Evolutionary conservation across 1,140 invertebrate species (phyloP).

Genomic region (Varroa destructor): DNA sequence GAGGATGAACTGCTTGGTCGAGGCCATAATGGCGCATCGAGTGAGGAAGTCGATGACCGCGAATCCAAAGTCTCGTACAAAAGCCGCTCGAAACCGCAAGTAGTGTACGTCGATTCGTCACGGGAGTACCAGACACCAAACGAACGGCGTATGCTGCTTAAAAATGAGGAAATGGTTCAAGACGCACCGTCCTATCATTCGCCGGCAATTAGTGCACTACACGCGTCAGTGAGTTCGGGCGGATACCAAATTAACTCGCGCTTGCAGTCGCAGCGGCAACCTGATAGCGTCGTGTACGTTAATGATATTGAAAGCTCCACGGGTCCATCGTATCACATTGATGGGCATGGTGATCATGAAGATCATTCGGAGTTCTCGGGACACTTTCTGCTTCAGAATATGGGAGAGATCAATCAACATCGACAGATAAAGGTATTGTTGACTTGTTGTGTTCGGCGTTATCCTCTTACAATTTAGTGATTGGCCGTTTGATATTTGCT

Average conservation of each 20-base stretch:
- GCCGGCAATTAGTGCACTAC: conserved; percentile 3
- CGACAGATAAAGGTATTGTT: neutral
- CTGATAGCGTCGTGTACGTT: neutral
- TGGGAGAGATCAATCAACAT: neutral
- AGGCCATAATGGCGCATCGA: neutral
- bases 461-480: neutral
- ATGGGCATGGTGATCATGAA: neutral
- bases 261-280: neutral
- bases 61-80: conserved; percentile 9
- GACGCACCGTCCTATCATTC: conserved; percentile 24
- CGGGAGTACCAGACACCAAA: conserved; percentile 4
- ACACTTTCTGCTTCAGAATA: conserved; percentile 17
- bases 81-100: neutral
- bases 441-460: neutral
- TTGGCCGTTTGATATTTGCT: too few relatives aligned
- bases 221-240: conserved; percentile 11
- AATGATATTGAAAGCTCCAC: conserved; percentile 13
- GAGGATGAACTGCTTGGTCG: conserved; percentile 12
- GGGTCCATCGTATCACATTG: neutral
- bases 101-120: conserved; percentile 18
- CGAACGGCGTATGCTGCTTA: conserved; percentile 10
- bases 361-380: neutral
- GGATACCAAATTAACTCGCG: conserved; percentile 12
- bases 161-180: conserved; percentile 18
- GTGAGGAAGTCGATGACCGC: neutral